These are phyloP conservation scores for Ondatra zibethicus DNA, from an alignment of 2,113 vertebrate species.

Conservation along the genomic window DNA sequence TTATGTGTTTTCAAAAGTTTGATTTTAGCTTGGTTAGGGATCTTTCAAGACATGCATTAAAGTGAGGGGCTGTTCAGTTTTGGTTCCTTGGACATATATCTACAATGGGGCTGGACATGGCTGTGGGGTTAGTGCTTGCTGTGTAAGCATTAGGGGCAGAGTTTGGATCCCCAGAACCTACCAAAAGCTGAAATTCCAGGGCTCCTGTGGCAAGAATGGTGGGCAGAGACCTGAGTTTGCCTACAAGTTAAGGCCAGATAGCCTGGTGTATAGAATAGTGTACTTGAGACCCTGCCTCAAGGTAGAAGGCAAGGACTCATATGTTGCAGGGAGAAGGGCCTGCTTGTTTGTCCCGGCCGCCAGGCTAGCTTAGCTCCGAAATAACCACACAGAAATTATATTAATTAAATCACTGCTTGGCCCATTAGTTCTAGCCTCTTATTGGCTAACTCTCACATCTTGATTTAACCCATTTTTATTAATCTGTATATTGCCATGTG, in stretches of 20 bases:
- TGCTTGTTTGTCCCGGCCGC: too few species aligned
- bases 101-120: neutral
- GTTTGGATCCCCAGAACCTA: neutral
- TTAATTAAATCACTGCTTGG: too few species aligned
- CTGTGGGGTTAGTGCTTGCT: neutral
- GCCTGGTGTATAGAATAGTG: neutral
- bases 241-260: neutral
- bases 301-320: neutral
- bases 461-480: too few species aligned
- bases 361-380: too few species aligned
- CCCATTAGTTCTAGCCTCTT: too few species aligned
- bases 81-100: neutral
- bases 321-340: too few species aligned
- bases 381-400: too few species aligned
- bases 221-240: neutral
- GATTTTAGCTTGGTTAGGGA: conserved; percentile 5
- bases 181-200: neutral
- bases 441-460: too few species aligned
- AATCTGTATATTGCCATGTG: too few species aligned
- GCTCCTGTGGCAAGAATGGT: neutral
- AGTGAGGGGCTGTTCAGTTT: neutral
- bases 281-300: neutral
- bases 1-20: neutral
- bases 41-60: neutral
- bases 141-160: neutral